Conservation (phyloP, 2,113 vertebrate genomes). For the Puma concolor region DNA sequence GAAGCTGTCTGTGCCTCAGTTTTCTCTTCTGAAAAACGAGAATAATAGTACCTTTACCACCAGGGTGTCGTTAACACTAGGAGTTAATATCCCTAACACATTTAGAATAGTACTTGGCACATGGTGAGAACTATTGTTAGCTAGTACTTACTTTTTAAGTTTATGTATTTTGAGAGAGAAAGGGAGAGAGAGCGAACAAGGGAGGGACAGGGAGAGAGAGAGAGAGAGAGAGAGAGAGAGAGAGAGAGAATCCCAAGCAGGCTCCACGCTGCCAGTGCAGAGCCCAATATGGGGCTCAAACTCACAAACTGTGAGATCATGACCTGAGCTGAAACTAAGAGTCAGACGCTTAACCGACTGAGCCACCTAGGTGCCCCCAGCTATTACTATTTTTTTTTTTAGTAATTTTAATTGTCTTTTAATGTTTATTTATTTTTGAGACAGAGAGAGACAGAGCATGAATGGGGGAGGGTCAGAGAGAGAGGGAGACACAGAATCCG, state of each 20-base stretch:
- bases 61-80: not conserved
- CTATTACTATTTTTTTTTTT: not conserved
- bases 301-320: not conserved
- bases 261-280: not conserved
- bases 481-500: not conserved
- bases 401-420: too few species aligned
- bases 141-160: constrained; percentile 44
- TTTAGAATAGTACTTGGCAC: constrained; percentile 41
- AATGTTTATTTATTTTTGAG: not conserved
- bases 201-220: not conserved
- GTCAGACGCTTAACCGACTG: not conserved
- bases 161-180: too few species aligned
- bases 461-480: not conserved
- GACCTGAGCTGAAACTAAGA: not conserved
- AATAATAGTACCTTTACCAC: too few species aligned
- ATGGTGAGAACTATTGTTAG: constrained; percentile 29
- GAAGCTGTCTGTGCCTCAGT: not conserved
- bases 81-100: constrained; percentile 46
- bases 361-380: not conserved
- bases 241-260: not conserved
- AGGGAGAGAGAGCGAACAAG: too few species aligned
- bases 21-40: not conserved
- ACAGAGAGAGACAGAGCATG: not conserved
- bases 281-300: not conserved
- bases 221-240: not conserved